Evolutionary conservation across 2,888 invertebrate species (phyloP).

Genomic region (Philaethria dido): DNA sequence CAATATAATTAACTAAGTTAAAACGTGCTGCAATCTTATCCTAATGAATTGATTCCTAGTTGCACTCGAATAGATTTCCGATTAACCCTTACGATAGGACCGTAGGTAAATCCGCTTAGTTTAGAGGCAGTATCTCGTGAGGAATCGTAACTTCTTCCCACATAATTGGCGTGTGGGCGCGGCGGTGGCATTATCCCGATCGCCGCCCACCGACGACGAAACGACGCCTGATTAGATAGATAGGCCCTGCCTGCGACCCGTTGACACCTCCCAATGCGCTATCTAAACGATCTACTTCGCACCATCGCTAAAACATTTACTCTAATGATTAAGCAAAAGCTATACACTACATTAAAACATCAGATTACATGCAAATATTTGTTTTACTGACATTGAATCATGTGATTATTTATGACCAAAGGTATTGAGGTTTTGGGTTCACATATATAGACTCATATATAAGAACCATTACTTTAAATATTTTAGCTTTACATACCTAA

Average conservation of each 20-base stretch:
- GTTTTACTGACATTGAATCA: neutral
- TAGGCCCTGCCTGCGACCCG: constrained; percentile 64
- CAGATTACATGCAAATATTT: neutral
- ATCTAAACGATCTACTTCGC: constrained; percentile 35
- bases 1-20: constrained; percentile 43
- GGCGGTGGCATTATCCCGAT: constrained; percentile 76
- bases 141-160: constrained; percentile 81
- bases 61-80: constrained; percentile 69
- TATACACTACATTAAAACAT: neutral
- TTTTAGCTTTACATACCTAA: neutral
- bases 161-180: constrained; percentile 83
- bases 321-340: constrained; percentile 12
- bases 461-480: no score
- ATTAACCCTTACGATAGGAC: constrained; percentile 60
- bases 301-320: constrained; percentile 21
- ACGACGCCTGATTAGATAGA: constrained; percentile 78
- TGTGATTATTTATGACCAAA: neutral
- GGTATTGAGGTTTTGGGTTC: no score
- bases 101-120: constrained; percentile 57
- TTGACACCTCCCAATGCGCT: constrained; percentile 41
- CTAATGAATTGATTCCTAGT: constrained; percentile 66
- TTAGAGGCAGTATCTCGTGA: constrained; percentile 70
- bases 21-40: constrained; percentile 52
- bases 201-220: constrained; percentile 78
- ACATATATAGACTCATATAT: no score